Conservation (phyloP, 2,113 vertebrate species). For the Pterocles gutturalis region DNA sequence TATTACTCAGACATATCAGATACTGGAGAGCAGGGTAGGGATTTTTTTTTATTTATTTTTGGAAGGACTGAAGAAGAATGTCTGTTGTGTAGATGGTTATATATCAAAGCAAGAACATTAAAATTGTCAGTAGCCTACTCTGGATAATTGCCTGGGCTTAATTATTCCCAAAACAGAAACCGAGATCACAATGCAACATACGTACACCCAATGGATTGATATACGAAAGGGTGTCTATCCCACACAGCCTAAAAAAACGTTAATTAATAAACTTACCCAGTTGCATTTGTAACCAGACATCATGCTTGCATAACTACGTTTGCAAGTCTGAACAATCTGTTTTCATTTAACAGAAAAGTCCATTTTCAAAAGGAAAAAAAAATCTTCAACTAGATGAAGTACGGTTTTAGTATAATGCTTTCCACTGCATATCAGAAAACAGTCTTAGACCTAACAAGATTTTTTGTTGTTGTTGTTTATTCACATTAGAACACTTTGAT, state of each 20-base stretch:
- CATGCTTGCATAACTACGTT: neutral
- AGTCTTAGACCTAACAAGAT: neutral
- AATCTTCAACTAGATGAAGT: neutral
- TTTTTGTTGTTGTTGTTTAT: neutral
- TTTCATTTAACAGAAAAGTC: neutral
- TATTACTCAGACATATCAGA: accelerated
- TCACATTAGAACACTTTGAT: neutral
- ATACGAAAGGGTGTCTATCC: neutral
- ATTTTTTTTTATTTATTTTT: neutral
- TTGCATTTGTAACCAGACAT: neutral
- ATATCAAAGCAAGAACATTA: neutral
- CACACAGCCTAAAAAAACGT: neutral
- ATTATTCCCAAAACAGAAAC: neutral
- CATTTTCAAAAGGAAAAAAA: neutral
- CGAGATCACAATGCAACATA: neutral
- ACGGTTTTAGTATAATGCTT: neutral
- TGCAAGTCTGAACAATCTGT: neutral
- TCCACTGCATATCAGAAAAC: neutral
- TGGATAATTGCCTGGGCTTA: neutral
- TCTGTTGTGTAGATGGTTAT: neutral
- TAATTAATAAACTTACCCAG: neutral
- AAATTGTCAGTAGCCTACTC: neutral
- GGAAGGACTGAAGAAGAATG: neutral
- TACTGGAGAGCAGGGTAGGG: neutral
- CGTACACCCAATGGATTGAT: neutral